Base-by-base conservation (phyloP, 2,797 vertebrate species). In the Phoxinus dragarum region DNA sequence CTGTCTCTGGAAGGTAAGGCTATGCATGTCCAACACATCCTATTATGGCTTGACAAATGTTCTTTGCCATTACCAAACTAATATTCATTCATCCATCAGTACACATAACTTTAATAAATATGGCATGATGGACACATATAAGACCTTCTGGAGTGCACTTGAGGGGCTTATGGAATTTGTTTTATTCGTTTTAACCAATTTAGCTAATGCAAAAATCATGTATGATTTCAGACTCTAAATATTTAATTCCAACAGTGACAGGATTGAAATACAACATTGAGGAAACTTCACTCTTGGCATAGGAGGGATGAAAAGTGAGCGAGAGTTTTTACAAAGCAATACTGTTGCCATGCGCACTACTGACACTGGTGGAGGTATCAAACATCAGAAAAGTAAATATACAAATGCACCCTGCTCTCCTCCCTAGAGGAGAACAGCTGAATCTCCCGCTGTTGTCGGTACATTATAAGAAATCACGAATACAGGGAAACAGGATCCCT, bases 181-280 rank as follows among this genome's bases (percentile, higher is more conserved):
- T 94, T 93, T 90, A 92, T 93, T 93, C 89, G 90, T 94, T 94
- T 94, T 93, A 95, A 93, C 92, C 94, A 95, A 94, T 95, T 92
- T 93, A 91, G 91, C 94, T 96, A 95, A 95, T 95, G 94, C 92
- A 95, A 94, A 94, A 95, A 92, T 93, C 94, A 93, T 95, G 95
- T 94, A 93, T 93, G 91, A 80, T 67, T 68, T 94, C 91, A 91
- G 90, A 93, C 91, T 93, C 88, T 94, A 94, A 95, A 95, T 95
- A 94, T 95, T 95, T 94, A 92, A 95, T 94, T 90, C 87, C 90
- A 93, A 93, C 93, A 93, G 91, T 92, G 90, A 92, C 89, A 76
- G 86, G 92, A 91, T 91, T 94, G 94, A 95, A 94, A 94, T 93
- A 92, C 92, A 93, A 89, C 92, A 87, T 84, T 85, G 90, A 91